Percentiles rank a stretch among this genome's conserved stretches.
phyloP scores from a whole-genome alignment of 1,140 invertebrate genomes.

The Lepidurus packardi region DNA sequence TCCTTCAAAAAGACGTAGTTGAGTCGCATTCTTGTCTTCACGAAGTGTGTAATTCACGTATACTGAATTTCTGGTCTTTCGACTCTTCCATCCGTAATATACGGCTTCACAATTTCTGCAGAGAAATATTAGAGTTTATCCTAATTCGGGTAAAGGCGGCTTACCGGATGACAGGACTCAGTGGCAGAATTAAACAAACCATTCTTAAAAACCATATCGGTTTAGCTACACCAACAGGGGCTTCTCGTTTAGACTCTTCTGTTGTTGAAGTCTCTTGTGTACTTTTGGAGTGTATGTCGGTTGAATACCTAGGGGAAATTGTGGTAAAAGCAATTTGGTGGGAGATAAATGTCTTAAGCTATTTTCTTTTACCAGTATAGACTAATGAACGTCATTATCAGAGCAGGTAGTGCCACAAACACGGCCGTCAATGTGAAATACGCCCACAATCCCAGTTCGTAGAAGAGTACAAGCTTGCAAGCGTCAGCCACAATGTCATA shows the following conservation, averaged over 20 bases:
- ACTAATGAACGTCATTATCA: background rate
- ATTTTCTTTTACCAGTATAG: background rate
- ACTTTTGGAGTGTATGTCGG: background rate
- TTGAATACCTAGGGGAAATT: background rate
- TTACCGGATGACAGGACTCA: background rate
- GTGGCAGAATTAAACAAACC: background rate
- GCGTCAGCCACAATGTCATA: background rate
- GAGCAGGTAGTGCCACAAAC: background rate
- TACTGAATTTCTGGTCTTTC: background rate
- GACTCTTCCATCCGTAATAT: background rate
- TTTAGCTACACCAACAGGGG: background rate
- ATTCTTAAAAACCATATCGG: background rate
- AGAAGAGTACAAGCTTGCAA: background rate
- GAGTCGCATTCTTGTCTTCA: conserved; percentile 14
- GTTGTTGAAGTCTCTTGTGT: background rate
- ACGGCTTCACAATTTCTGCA: background rate
- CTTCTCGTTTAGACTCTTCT: background rate
- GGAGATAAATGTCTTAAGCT: background rate
- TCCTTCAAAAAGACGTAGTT: background rate
- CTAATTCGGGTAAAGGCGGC: background rate
- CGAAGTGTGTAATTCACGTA: background rate
- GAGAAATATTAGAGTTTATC: background rate
- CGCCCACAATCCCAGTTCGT: background rate
- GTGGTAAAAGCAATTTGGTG: background rate
- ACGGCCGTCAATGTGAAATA: background rate